Base-by-base conservation (phyloP, 2,888 invertebrate species). In the Torymus texanus region DNA sequence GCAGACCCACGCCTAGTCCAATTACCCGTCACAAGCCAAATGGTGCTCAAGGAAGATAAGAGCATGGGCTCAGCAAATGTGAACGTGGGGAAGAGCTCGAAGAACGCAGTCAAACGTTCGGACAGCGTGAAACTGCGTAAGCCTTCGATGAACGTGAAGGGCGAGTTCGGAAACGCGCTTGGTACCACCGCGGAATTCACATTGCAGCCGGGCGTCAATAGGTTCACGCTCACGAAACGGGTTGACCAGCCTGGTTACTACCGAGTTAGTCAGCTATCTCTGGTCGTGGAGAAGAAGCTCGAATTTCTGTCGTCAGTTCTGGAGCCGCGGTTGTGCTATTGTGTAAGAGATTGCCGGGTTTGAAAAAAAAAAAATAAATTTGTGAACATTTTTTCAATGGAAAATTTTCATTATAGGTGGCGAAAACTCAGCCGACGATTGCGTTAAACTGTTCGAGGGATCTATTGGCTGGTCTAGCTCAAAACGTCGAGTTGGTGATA, bases 31-130 rank as follows among this genome's bases (percentile, higher is more conserved):
- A 93, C 93, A 61, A 93, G 94, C 62, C 94, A 94, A 87, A 89
- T 96, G 55, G 95, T 95, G 86, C 95, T 94, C 87, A 95, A 96
- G 88, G 95, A 97, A 88, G 96, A 97, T 88, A 95, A 94, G 86
- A 94, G 94, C 41, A 90, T 97, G 8, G 94, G 94, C 70, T 93
- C 94, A 83, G 95, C 95, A 0, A 94, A 94, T 2, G 94, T 97
- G 2, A 59, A 77, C 13, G 93, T 94, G 50, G 95, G 95, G 84
- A 93, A 93, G 82, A 94, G 93, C 85, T 92, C 92, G 0, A 94
- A 94, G 88, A 91, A 92, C 0, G 91, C 93, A 0, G 90, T 95
- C 1, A 93, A 94, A 81, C 92, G 95, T 18, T 94, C 95, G 0
- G 95, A 95, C 85, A 95, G 95, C 87, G 93, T 93, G 58, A 94